Evolutionary conservation across 2,888 invertebrate genomes (phyloP).

Genomic region (Cheilosia soror): DNA sequence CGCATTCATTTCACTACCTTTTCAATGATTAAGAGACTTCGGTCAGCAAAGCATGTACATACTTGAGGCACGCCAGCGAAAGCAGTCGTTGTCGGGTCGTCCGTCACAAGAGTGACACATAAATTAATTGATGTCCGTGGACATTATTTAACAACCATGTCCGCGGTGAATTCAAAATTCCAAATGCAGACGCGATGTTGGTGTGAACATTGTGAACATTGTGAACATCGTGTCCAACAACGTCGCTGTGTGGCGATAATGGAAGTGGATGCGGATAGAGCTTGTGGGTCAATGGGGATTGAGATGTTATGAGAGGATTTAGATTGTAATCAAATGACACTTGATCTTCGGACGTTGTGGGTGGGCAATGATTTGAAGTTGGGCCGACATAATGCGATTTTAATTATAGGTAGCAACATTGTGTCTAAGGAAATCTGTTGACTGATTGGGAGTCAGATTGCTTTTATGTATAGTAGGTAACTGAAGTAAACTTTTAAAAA

Average conservation of each 20-base stretch:
- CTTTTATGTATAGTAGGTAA: no score
- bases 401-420: no score
- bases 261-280: slow-evolving; percentile 14
- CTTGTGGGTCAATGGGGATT: slow-evolving; percentile 26
- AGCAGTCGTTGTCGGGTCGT: slow-evolving; percentile 13
- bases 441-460: no score
- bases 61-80: slow-evolving; percentile 31
- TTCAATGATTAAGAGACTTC: neutral
- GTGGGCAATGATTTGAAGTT: no score
- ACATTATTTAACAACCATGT: slow-evolving; percentile 30
- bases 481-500: no score
- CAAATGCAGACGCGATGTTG: slow-evolving; percentile 7
- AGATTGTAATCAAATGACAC: slow-evolving; percentile 10
- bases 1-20: slow-evolving; percentile 16
- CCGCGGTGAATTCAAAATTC: slow-evolving; percentile 20
- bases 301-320: slow-evolving; percentile 4
- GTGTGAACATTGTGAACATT: slow-evolving; percentile 6
- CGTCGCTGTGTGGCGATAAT: slow-evolving; percentile 7
- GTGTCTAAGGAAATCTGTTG: no score
- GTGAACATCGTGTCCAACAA: slow-evolving; percentile 35
- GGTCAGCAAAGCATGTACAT: slow-evolving; percentile 13
- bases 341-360: no score
- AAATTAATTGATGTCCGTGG: slow-evolving; percentile 60
- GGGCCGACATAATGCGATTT: no score
- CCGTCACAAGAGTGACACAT: slow-evolving; percentile 27